These are phyloP conservation scores for Bovichtus diacanthus DNA, from an alignment of 2,797 vertebrate genomes.

Conservation along the genomic window DNA sequence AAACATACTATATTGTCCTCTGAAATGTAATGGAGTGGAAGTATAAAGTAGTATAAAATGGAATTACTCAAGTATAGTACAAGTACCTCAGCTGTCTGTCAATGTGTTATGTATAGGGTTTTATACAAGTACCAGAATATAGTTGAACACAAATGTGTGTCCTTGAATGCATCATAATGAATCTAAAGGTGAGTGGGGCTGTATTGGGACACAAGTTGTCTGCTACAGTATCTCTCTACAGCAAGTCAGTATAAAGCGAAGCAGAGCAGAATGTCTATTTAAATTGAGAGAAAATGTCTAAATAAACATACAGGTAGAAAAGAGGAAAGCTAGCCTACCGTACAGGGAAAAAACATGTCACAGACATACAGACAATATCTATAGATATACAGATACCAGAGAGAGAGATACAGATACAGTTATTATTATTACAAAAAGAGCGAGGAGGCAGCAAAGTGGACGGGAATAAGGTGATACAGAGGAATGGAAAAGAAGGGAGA, in stretches of 20 bases:
- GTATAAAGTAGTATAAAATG: background rate
- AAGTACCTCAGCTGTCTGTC: background rate
- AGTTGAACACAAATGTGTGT: no score
- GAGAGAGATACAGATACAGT: no score
- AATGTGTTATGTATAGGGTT: background rate
- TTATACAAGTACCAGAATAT: background rate
- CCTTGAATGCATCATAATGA: background rate
- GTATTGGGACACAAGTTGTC: constrained; percentile 1
- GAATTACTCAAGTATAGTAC: background rate
- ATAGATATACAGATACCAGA: background rate
- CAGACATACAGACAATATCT: background rate
- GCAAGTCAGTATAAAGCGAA: background rate
- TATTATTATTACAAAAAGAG: background rate
- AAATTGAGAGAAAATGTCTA: background rate
- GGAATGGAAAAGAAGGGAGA: background rate
- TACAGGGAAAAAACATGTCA: background rate
- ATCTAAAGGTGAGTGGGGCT: background rate
- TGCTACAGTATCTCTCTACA: background rate
- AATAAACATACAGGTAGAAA: background rate
- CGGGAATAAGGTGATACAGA: background rate
- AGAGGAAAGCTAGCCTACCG: background rate
- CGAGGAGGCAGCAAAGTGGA: background rate
- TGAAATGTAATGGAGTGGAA: background rate
- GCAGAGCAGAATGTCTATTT: background rate
- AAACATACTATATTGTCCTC: background rate